These are phyloP conservation scores for human (Homo sapiens) DNA, from an alignment of 2,113 vertebrate genomes.

Conservation along the genomic window DNA sequence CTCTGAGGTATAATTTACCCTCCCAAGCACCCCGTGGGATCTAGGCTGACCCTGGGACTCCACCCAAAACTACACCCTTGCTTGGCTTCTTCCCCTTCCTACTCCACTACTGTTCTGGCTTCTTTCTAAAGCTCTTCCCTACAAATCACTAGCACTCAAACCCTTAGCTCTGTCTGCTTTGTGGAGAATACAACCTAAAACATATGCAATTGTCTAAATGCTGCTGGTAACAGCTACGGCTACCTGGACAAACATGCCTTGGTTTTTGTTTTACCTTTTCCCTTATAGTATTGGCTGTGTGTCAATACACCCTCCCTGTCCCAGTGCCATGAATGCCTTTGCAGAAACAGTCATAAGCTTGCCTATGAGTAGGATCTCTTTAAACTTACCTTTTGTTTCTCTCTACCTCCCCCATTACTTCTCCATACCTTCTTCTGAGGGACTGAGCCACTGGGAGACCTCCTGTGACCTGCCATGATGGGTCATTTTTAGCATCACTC, in stretches of 20 bases:
- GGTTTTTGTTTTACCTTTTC: background rate
- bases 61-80: background rate
- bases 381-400: background rate
- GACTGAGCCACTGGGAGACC: background rate
- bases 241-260: background rate
- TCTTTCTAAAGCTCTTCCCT: background rate
- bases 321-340: background rate
- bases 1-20: background rate
- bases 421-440: background rate
- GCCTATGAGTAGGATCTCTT: background rate
- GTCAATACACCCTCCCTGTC: background rate
- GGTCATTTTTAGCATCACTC: background rate
- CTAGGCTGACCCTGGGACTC: background rate
- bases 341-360: background rate
- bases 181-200: background rate
- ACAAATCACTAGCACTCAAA: background rate
- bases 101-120: background rate
- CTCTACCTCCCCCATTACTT: background rate
- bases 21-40: background rate
- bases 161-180: background rate
- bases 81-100: background rate
- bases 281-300: background rate
- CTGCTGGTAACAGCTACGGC: background rate
- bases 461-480: background rate
- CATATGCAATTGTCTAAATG: background rate